A percentile compares a stretch with the other conserved stretches of the same genome.
Conservation (phyloP, 1,140 invertebrate species). For the Antheraea mylitta region DNA sequence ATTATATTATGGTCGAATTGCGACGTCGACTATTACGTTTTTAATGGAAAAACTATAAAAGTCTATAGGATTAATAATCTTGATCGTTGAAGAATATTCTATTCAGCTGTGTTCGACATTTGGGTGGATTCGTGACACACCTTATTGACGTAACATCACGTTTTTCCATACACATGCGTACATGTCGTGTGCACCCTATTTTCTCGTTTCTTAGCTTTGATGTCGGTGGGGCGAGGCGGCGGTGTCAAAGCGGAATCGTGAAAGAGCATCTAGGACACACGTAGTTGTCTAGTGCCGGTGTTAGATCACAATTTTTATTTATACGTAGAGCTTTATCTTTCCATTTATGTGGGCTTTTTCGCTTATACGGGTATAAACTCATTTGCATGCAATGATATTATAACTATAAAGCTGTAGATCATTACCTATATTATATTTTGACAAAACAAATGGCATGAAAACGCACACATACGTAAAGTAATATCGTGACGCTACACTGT, state of each 20-base stretch:
- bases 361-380: too few species aligned
- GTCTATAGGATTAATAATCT: too few species aligned
- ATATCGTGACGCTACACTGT: too few species aligned
- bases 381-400: too few species aligned
- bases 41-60: too few species aligned
- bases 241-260: conserved; percentile 5
- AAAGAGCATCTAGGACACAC: conserved; percentile 1
- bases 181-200: conserved; percentile 5
- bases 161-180: background rate
- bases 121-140: background rate
- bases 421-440: too few species aligned
- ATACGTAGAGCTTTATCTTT: background rate
- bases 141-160: background rate
- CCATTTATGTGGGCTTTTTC: background rate
- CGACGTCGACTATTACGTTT: too few species aligned
- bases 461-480: too few species aligned
- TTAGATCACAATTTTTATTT: background rate
- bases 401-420: too few species aligned
- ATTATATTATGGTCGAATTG: too few species aligned
- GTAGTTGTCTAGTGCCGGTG: background rate
- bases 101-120: background rate
- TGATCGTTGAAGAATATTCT: background rate
- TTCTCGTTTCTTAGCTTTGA: conserved; percentile 10
- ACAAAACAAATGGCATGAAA: too few species aligned
- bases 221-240: background rate